A percentile compares a stretch with the other conserved stretches of the same genome.
Conservation (phyloP, 2,797 vertebrate species). For the Chelmon rostratus region DNA sequence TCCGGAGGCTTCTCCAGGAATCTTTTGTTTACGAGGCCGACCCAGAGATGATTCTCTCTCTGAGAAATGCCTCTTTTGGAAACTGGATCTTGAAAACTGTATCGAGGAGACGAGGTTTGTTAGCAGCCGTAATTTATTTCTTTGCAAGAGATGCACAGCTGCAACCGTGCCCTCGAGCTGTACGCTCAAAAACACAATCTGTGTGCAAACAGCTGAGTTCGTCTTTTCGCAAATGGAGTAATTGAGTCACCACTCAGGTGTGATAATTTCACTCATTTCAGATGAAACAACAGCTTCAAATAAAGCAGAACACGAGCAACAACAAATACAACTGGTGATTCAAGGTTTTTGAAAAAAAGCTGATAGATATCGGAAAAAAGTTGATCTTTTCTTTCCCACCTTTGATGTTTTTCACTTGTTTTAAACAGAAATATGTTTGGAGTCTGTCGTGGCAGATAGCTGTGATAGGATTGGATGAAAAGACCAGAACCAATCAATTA, state of each 20-base stretch:
- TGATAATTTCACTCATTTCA: slow-evolving; percentile 16
- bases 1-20: neutral
- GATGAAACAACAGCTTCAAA: slow-evolving; percentile 18
- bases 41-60: neutral
- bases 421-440: too few species aligned
- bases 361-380: neutral
- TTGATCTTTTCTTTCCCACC: too few species aligned
- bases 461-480: too few species aligned
- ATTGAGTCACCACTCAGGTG: slow-evolving; percentile 25
- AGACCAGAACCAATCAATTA: too few species aligned
- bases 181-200: neutral
- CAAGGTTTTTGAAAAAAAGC: neutral
- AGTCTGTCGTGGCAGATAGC: too few species aligned
- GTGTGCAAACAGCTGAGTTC: slow-evolving; percentile 40
- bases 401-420: too few species aligned
- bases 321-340: slow-evolving; percentile 4
- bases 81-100: neutral
- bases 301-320: neutral
- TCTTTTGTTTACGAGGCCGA: neutral
- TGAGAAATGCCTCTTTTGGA: neutral
- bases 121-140: slow-evolving; percentile 5
- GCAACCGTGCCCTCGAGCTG: neutral
- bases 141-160: slow-evolving; percentile 16
- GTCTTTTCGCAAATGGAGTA: slow-evolving; percentile 17
- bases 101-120: slow-evolving; percentile 15